Conservation (phyloP, 2,888 invertebrate genomes). For the Callosobruchus maculatus region DNA sequence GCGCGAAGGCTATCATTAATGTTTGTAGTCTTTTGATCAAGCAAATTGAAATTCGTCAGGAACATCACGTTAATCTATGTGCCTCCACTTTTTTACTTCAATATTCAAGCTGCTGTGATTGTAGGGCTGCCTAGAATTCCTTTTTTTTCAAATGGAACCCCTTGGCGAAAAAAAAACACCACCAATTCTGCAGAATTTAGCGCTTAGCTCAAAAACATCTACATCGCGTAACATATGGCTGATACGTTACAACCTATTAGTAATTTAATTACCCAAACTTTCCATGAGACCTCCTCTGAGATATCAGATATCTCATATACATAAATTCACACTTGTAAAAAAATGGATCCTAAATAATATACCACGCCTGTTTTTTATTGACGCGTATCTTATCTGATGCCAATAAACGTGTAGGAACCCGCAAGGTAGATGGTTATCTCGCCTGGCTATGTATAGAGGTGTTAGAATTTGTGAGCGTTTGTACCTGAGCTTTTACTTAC, state of each 20-base stretch:
- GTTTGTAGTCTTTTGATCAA: no score
- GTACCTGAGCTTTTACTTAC: not conserved
- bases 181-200: no score
- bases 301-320: not conserved
- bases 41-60: no score
- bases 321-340: not conserved
- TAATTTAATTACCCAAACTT: not conserved
- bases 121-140: no score
- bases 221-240: no score
- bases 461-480: not conserved
- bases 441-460: not conserved
- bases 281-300: not conserved
- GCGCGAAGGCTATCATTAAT: no score
- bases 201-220: no score
- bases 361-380: not conserved
- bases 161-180: no score
- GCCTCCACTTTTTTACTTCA: no score
- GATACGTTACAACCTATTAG: not conserved
- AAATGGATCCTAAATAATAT: not conserved
- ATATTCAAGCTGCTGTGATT: no score
- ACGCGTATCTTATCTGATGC: not conserved
- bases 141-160: no score
- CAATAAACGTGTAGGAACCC: not conserved
- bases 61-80: no score
- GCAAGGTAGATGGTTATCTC: not conserved